Conservation (phyloP, 2,888 invertebrate genomes). For the Cactoblastis cactorum region DNA sequence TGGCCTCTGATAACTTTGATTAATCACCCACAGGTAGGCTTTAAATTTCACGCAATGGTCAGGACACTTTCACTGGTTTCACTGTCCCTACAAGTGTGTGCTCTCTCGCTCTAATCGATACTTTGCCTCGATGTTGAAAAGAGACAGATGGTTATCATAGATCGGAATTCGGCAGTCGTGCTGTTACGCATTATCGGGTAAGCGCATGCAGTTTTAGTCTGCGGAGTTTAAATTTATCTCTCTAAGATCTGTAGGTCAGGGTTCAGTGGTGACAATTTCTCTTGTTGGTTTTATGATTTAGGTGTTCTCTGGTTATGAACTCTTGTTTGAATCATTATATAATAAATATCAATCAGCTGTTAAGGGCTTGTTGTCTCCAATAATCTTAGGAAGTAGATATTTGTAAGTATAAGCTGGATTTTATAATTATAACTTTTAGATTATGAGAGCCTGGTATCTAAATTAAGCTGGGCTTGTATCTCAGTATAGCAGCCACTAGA, state of each 20-base stretch:
- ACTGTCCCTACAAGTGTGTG: slow-evolving; percentile 37
- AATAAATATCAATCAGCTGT: no score
- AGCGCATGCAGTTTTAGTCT: slow-evolving; percentile 21
- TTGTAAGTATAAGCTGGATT: no score
- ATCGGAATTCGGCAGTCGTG: slow-evolving; percentile 45
- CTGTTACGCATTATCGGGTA: slow-evolving; percentile 34
- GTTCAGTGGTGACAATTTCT: neutral
- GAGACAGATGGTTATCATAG: slow-evolving; percentile 39
- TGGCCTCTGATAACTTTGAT: slow-evolving; percentile 10
- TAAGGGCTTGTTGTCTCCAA: no score
- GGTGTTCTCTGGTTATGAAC: neutral
- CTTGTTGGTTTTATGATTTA: neutral
- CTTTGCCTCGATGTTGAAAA: slow-evolving; percentile 38
- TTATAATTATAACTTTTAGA: no score
- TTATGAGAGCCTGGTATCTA: no score
- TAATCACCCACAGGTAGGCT: slow-evolving; percentile 18
- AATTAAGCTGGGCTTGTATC: no score
- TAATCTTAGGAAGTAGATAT: no score
- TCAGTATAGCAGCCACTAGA: no score
- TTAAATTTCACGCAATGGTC: slow-evolving; percentile 13
- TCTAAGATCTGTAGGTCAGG: neutral
- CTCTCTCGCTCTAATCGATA: slow-evolving; percentile 38
- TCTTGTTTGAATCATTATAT: neutral
- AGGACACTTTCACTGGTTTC: slow-evolving; percentile 50
- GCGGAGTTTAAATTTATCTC: neutral